A percentile compares a stretch with the other conserved stretches of the same genome.
Evolutionary conservation across 1,140 invertebrate species (phyloP).

Genomic region (Linepithema humile): DNA sequence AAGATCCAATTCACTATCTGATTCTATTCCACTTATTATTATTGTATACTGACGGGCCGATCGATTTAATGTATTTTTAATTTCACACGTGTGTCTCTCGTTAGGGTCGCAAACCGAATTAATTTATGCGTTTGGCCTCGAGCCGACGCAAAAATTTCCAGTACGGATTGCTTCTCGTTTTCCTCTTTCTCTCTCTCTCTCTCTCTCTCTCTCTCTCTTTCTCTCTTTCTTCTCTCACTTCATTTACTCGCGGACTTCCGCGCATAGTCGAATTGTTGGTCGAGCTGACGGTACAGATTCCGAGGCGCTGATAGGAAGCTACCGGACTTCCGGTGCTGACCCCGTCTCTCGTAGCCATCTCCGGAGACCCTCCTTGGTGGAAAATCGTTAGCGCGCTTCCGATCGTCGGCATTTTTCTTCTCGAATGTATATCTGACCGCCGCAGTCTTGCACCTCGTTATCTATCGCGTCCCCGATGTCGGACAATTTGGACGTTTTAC

Average conservation of each 20-base stretch:
- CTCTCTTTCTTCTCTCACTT: conserved; percentile 21
- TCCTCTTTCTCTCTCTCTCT: background rate
- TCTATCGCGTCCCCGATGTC: background rate
- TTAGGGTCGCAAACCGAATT: conserved; percentile 27
- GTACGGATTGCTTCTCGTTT: background rate
- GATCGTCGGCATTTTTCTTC: conserved; percentile 69
- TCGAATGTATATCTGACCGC: conserved; percentile 58
- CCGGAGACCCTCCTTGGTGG: conserved; percentile 47
- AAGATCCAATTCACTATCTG: conserved; percentile 37
- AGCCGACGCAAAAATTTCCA: background rate
- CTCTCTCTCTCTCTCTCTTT: no score
- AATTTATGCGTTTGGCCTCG: background rate
- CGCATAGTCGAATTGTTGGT: conserved; percentile 37
- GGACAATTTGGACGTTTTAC: background rate
- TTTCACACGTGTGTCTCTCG: conserved; percentile 17
- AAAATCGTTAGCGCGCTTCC: conserved; percentile 70
- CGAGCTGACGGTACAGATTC: conserved; percentile 81
- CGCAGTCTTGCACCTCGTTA: background rate
- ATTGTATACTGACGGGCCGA: conserved; percentile 43
- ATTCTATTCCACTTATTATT: conserved; percentile 44
- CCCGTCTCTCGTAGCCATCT: conserved; percentile 63
- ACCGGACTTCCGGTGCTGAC: conserved; percentile 79
- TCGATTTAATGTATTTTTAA: conserved; percentile 44
- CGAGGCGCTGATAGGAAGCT: conserved; percentile 78
- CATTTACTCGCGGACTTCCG: conserved; percentile 23